Evolutionary conservation across 2,113 vertebrate genomes (phyloP).

Genomic region (Plotosus lineatus): DNA sequence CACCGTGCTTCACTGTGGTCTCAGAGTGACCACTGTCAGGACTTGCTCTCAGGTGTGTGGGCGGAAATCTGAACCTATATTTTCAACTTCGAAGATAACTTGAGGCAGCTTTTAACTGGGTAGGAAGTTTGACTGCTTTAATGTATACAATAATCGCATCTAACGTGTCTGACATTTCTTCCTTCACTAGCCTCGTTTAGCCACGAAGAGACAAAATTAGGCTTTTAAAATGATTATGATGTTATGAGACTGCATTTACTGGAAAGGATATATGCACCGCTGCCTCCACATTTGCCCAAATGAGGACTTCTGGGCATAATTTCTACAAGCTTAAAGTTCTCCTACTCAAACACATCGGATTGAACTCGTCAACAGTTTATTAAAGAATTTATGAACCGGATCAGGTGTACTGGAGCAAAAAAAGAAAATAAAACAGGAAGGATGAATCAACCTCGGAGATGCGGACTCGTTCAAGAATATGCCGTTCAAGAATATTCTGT

Average conservation of each 20-base stretch:
- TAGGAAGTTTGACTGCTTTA: neutral
- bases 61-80: neutral
- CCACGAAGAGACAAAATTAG: neutral
- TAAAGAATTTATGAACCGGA: neutral
- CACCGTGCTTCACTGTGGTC: neutral
- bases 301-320: neutral
- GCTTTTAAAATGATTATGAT: neutral
- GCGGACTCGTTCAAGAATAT: neutral
- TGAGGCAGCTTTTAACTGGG: neutral
- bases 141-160: neutral
- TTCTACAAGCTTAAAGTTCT: neutral
- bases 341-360: neutral
- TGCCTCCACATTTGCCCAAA: neutral
- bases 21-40: neutral
- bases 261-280: neutral
- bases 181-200: neutral
- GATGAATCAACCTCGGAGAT: neutral
- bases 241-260: neutral
- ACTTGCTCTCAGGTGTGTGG: neutral
- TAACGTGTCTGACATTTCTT: neutral
- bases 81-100: neutral
- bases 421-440: too few relatives aligned
- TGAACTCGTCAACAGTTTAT: neutral
- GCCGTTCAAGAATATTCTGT: neutral
- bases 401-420: neutral